Percentiles rank a stretch among this genome's conserved stretches.
Conservation (phyloP, 2,797 vertebrate genomes). For the Percopsis omiscomaycus region DNA sequence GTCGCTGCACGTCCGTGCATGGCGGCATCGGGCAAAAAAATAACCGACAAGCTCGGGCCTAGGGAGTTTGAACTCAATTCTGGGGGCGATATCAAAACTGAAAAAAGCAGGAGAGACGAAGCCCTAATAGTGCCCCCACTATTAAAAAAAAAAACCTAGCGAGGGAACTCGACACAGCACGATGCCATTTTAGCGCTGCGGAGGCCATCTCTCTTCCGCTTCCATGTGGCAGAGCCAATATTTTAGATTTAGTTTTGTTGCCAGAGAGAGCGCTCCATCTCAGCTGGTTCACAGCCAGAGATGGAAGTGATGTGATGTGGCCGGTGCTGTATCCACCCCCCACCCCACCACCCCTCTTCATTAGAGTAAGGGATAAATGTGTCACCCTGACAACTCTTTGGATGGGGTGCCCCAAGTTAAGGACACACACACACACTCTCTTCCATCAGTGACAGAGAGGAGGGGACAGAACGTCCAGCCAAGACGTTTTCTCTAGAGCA, state of each 20-base stretch:
- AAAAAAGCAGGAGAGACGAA: background rate
- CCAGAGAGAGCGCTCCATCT: background rate
- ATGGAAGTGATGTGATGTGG: background rate
- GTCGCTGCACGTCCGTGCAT: conserved; percentile 30
- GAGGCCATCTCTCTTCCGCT: background rate
- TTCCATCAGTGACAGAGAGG: background rate
- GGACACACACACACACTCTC: no score
- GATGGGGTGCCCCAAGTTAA: background rate
- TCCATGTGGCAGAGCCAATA: conserved; percentile 11
- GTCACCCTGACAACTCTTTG: background rate
- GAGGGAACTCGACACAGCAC: background rate
- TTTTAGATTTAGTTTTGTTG: conserved; percentile 16
- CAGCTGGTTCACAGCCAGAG: background rate
- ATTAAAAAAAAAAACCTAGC: background rate
- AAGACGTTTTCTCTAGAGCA: conserved; percentile 6
- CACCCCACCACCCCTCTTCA: background rate
- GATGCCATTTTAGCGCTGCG: conserved; percentile 1
- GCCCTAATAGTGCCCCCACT: background rate
- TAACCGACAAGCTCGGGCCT: background rate
- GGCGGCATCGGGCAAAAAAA: background rate
- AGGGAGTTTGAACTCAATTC: background rate
- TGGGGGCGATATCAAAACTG: background rate
- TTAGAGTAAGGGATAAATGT: conserved; percentile 3
- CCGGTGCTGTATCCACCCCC: background rate
- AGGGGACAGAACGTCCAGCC: background rate